Base-by-base conservation (phyloP, 2,888 invertebrate genomes). In the Chydorus sphaericus region DNA sequence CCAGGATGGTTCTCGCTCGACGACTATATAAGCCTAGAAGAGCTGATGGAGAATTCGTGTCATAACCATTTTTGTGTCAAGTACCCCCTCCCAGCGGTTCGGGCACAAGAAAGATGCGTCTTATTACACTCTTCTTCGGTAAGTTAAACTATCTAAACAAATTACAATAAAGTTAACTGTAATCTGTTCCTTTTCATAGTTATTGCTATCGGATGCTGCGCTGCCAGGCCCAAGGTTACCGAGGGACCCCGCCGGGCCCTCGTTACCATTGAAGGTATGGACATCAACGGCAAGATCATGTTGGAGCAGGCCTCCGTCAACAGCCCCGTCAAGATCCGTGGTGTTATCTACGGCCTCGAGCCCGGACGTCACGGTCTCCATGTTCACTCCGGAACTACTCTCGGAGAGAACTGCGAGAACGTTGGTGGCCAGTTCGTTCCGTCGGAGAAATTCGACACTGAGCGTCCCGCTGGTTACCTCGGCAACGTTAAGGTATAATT, bases 341-440 rank as follows among this genome's bases (percentile, higher is more conserved):
- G 57, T 30, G 53, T 37, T 2, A 36, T 57, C 16, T 29, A 57
- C 31, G 57, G 57, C 20, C 18, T 57, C n/a, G 31, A 55, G 29
- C 31, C 52, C 48, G 57, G 57, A 18, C 29, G 29, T 26, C 57
- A 57, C 16, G 57, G 57, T 39, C 28, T 57, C 4, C 57, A 57
- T 29, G 36, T 57, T 18, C 57, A 57, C 54, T 26, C 33, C 10
- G 30, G 28, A 30, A 30, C 48, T 8, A 51, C 36, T 20, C n/a
- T 57, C 20, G 48, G 33, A 18, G n/a, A 38, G 4, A 28, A 20
- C 8, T 57, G 57, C 48, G 18, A 16, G 14, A 44, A 31, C 23
- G 54, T 48, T 36, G 57, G 57, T 18, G 48, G 28, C 16, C 57
- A 57, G 20, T 57, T 57, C 54, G 38, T 28, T 48, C 57, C 57